A percentile compares a stretch with the other conserved stretches of the same genome.
Conservation (phyloP, 2,797 vertebrate species). For the Huso huso region DNA sequence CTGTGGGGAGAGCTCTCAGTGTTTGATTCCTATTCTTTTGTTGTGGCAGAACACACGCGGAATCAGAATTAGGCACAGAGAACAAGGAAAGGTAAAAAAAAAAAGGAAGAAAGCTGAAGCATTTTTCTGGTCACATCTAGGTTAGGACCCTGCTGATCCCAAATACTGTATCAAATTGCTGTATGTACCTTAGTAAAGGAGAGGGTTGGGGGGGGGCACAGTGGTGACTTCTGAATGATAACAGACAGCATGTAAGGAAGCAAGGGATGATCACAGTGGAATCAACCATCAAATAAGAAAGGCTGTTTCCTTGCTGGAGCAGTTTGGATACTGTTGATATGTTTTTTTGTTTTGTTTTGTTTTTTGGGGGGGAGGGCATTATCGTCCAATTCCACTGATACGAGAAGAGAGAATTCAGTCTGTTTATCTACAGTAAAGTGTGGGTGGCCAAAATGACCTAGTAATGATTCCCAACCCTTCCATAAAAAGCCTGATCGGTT, state of each 20-base stretch:
- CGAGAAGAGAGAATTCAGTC: too few relatives aligned
- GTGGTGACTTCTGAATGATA: slow-evolving; percentile 12
- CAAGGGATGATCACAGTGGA: not conserved
- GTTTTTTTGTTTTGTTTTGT: too few relatives aligned
- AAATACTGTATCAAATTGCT: not conserved
- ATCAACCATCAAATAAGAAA: too few relatives aligned
- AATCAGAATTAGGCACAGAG: slow-evolving; percentile 37
- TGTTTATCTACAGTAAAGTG: too few relatives aligned
- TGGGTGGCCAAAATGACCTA: too few relatives aligned
- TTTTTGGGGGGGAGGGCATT: too few relatives aligned
- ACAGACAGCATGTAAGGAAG: slow-evolving; percentile 9
- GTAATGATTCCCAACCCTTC: too few relatives aligned
- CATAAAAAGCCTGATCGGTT: too few relatives aligned
- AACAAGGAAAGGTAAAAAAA: slow-evolving; percentile 38
- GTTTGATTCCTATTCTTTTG: slow-evolving; percentile 38
- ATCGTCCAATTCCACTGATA: too few relatives aligned
- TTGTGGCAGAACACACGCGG: slow-evolving; percentile 30
- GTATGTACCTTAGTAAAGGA: not conserved
- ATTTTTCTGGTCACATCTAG: slow-evolving; percentile 30
- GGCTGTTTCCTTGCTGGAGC: too few relatives aligned
- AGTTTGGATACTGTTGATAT: too few relatives aligned
- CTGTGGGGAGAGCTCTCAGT: slow-evolving; percentile 24
- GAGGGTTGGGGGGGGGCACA: not conserved
- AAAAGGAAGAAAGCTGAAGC: slow-evolving; percentile 19
- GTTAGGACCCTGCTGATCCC: slow-evolving; percentile 22